Evolutionary conservation across 2,888 invertebrate species (phyloP), one percentile per base, ranked within the genome.

Genomic region (Doris montereyensis): DNA sequence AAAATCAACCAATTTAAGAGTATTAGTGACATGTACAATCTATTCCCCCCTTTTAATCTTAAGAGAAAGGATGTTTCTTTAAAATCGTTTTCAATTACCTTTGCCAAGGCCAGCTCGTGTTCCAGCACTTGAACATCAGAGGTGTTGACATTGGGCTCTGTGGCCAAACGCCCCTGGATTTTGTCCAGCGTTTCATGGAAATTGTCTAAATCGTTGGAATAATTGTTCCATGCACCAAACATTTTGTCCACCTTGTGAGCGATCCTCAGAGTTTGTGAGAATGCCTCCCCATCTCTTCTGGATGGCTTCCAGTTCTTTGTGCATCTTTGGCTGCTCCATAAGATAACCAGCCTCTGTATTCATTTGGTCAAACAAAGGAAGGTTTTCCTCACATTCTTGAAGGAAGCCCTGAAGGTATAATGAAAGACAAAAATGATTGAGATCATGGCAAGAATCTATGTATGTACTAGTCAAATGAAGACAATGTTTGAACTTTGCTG

Each of bases 371-470:
- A 88, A 89, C 28, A 89, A 81, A 1, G 88, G 89, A 62, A 88
- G 83, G 77, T 89, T 95, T 84, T 94, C 94, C 87, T 95, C 95
- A 90, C 96, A 95, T 90, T 97, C 95, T 83, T 94, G 93, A 85
- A 95, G 94, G 84, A 97, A 95, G 81, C 94, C 93, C 91, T 92
- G 85, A 21, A 87, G 17, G 52, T 41, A 41, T 41, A n/a, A n/a
- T n/a, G n/a, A n/a, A n/a, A n/a, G n/a, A n/a, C n/a, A n/a, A n/a
- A n/a, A n/a, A n/a, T n/a, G n/a, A n/a, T n/a, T n/a, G n/a, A n/a
- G n/a, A n/a, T n/a, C n/a, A n/a, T n/a, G n/a, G n/a, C n/a, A n/a
- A n/a, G n/a, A n/a, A n/a, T n/a, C n/a, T n/a, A n/a, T n/a, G n/a
- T n/a, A n/a, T n/a, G n/a, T n/a, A n/a, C n/a, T n/a, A n/a, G n/a